phyloP scores from a whole-genome alignment of 2,113 vertebrate species.

The Carassius carassius region DNA sequence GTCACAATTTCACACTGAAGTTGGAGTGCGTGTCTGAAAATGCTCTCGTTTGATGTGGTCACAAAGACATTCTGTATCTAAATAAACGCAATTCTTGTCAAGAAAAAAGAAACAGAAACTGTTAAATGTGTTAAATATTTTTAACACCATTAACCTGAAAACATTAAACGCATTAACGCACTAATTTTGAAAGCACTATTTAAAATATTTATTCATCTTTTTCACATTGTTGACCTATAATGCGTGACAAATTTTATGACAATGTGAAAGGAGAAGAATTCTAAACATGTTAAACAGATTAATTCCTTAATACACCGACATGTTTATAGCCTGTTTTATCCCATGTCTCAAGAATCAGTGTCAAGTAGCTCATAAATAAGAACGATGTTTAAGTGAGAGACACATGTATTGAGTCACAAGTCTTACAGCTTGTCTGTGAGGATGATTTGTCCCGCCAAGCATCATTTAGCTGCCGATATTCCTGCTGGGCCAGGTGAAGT shows the following conservation, averaged over 20 bases:
- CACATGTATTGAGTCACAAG: not conserved
- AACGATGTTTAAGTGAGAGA: not conserved
- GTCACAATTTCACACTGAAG: too few relatives aligned
- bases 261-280: not conserved
- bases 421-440: conserved; percentile 96
- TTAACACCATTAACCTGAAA: too few relatives aligned
- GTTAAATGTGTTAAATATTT: too few relatives aligned
- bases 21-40: too few relatives aligned
- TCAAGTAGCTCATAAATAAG: not conserved
- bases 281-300: not conserved
- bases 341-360: not conserved
- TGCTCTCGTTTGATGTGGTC: too few relatives aligned
- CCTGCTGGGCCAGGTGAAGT: conserved; percentile 91
- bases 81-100: too few relatives aligned
- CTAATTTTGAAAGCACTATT: too few relatives aligned
- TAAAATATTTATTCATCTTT: too few relatives aligned
- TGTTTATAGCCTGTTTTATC: not conserved
- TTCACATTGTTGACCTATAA: not conserved
- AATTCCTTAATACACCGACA: not conserved
- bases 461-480: conserved; percentile 90
- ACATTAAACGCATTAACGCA: too few relatives aligned
- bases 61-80: too few relatives aligned
- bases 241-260: not conserved
- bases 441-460: conserved; percentile 92
- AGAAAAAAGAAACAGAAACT: too few relatives aligned